Conservation (phyloP, 2,797 vertebrate genomes). For the Rhinogobio ventralis region DNA sequence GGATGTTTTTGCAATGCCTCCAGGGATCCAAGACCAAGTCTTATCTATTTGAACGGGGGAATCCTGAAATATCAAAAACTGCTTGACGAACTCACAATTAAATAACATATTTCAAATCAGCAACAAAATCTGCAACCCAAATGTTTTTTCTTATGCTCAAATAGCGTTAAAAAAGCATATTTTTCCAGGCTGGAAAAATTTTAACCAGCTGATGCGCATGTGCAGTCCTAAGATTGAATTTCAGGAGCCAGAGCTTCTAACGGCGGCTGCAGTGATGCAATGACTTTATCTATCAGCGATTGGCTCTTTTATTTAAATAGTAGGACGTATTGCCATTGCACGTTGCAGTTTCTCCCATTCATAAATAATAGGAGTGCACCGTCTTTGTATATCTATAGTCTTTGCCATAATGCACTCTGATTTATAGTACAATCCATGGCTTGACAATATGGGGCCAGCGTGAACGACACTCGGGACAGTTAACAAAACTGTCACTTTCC, state of each 20-base stretch:
- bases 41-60: too few relatives aligned
- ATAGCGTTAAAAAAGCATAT: neutral
- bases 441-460: too few relatives aligned
- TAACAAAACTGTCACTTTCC: too few relatives aligned
- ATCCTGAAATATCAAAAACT: neutral
- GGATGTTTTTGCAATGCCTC: too few relatives aligned
- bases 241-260: neutral
- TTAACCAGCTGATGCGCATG: neutral
- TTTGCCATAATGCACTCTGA: neutral
- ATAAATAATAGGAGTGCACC: neutral
- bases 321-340: neutral
- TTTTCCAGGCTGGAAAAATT: neutral
- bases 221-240: neutral
- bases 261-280: neutral
- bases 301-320: neutral
- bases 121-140: neutral
- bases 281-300: neutral
- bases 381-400: neutral
- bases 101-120: neutral
- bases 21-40: too few relatives aligned
- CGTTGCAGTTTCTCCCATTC: neutral
- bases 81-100: neutral
- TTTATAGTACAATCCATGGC: too few relatives aligned
- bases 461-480: too few relatives aligned
- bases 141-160: neutral